These are phyloP conservation scores for Artibeus lituratus DNA, from an alignment of 2,797 vertebrate species.

Conservation along the genomic window DNA sequence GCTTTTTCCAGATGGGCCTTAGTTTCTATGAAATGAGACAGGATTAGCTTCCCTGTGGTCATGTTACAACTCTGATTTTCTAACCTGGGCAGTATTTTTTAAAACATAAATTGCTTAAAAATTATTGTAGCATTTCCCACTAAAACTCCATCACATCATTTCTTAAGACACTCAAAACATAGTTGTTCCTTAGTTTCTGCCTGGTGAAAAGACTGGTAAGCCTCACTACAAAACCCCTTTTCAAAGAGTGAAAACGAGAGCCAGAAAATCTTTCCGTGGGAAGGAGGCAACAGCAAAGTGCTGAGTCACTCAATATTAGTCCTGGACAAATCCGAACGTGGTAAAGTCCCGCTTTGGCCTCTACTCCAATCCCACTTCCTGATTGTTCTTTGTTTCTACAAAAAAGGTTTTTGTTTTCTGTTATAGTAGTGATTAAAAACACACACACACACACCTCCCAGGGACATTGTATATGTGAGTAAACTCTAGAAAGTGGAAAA, in stretches of 20 bases:
- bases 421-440: not conserved
- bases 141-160: not conserved
- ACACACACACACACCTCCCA: not conserved
- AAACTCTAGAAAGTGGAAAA: not conserved
- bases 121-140: not conserved
- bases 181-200: slow-evolving; percentile 36
- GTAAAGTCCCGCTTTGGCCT: not conserved
- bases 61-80: slow-evolving; percentile 23
- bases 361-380: not conserved
- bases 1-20: not conserved
- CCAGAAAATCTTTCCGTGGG: not conserved
- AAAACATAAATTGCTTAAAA: slow-evolving; percentile 31
- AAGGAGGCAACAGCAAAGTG: not conserved
- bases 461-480: not conserved
- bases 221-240: not conserved
- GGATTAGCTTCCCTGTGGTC: not conserved
- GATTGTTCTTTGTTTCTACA: not conserved
- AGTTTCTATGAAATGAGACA: not conserved
- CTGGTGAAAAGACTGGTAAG: not conserved
- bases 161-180: not conserved
- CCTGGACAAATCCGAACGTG: not conserved
- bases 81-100: not conserved
- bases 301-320: not conserved
- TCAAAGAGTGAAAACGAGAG: not conserved
- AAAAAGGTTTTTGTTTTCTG: not conserved